phyloP scores from a whole-genome alignment of 2,797 vertebrate genomes.

The Euthynnus affinis region DNA sequence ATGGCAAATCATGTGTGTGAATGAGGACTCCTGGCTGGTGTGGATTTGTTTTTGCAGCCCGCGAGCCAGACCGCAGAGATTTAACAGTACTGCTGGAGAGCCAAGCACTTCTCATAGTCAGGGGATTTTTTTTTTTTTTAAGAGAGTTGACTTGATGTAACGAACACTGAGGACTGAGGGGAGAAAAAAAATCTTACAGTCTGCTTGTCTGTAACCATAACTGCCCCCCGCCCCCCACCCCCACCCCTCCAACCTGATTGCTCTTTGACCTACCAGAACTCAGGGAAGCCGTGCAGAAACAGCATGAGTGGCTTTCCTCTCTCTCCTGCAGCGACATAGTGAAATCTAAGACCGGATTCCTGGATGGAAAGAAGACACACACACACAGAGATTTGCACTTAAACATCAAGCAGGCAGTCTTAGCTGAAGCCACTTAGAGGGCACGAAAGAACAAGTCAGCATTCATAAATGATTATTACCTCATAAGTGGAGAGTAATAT shows the following conservation, averaged over 20 bases:
- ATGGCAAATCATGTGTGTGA: slow-evolving; percentile 37
- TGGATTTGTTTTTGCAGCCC: slow-evolving; percentile 38
- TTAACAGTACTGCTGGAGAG: slow-evolving; percentile 5
- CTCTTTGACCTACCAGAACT: slow-evolving; percentile 95
- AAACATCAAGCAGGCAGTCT: background rate
- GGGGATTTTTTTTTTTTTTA: slow-evolving; percentile 8
- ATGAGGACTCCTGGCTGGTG: slow-evolving; percentile 19
- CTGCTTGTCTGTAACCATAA: background rate
- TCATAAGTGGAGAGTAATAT: background rate
- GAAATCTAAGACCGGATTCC: slow-evolving; percentile 98
- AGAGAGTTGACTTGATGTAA: background rate
- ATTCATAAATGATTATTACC: background rate
- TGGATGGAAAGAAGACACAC: slow-evolving; percentile 68
- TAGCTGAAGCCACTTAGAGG: slow-evolving; percentile 13
- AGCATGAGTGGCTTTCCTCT: slow-evolving; percentile 98
- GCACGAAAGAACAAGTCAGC: slow-evolving; percentile 12
- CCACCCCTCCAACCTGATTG: too few relatives aligned
- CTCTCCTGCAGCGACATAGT: slow-evolving; percentile 98
- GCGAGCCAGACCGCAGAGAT: slow-evolving; percentile 21
- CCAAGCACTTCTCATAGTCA: background rate
- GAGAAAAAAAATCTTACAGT: slow-evolving; percentile 3
- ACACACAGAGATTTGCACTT: slow-evolving; percentile 8
- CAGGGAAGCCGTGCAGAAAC: slow-evolving; percentile 97
- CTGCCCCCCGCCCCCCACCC: too few relatives aligned
- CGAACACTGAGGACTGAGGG: slow-evolving; percentile 13